Conservation (phyloP, 2,113 vertebrate species). For the Odocoileus virginianus region DNA sequence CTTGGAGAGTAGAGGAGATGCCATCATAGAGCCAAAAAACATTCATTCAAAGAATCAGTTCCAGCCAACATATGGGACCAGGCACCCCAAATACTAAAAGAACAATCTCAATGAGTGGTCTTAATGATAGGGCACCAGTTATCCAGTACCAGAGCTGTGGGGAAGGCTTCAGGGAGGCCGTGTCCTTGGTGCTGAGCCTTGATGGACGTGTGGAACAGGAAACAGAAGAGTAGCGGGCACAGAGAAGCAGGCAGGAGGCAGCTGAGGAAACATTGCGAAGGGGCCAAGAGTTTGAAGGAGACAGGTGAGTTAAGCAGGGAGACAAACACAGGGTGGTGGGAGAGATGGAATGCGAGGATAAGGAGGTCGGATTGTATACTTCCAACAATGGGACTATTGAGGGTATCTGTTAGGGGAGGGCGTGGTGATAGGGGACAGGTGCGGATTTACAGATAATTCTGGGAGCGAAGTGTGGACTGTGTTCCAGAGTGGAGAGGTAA, state of each 20-base stretch:
- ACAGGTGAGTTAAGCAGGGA: neutral
- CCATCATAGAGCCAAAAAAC: neutral
- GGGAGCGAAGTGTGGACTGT: neutral
- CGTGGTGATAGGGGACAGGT: neutral
- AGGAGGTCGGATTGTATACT: neutral
- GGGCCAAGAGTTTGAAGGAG: neutral
- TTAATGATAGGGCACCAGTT: neutral
- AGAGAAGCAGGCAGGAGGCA: neutral
- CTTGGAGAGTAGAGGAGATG: neutral
- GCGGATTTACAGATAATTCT: neutral
- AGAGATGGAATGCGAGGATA: neutral
- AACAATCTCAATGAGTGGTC: neutral
- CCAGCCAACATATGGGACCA: neutral
- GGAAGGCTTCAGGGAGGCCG: neutral
- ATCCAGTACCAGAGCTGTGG: rapidly evolving
- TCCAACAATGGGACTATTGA: neutral
- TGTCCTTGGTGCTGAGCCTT: neutral
- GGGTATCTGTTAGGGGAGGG: neutral
- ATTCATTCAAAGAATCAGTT: neutral
- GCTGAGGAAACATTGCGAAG: no score
- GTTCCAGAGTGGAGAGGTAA: neutral
- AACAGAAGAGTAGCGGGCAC: neutral
- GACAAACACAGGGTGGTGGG: neutral
- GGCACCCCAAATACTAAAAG: neutral
- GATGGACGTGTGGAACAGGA: neutral